Percentiles rank a stretch among this genome's conserved stretches.
Evolutionary conservation across 2,888 invertebrate species (phyloP).

Genomic region (Laspeyria flexula): DNA sequence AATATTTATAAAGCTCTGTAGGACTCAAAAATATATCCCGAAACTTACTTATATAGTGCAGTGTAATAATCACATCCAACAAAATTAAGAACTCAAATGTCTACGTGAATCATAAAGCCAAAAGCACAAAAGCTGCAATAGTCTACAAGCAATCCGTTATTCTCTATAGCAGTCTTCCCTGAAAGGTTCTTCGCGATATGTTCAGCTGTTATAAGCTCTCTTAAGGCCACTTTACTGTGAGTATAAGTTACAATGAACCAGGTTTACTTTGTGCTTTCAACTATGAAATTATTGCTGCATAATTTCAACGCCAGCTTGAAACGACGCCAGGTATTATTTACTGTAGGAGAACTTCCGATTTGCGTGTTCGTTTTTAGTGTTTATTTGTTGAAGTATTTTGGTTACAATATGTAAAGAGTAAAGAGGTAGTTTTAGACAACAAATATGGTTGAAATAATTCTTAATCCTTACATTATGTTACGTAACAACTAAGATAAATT

Average conservation of each 20-base stretch:
- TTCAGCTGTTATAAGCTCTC: slow-evolving; percentile 57
- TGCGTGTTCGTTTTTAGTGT: slow-evolving; percentile 6
- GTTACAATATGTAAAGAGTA: background rate
- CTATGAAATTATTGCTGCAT: slow-evolving; percentile 60
- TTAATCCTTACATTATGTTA: too few species aligned
- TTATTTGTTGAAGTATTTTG: slow-evolving; percentile 1
- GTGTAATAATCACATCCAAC: too few species aligned
- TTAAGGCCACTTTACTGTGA: slow-evolving; percentile 57
- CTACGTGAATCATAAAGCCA: slow-evolving; percentile 28
- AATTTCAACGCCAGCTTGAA: slow-evolving; percentile 48
- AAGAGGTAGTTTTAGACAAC: too few species aligned
- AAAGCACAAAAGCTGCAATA: slow-evolving; percentile 11
- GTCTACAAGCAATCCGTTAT: slow-evolving; percentile 39
- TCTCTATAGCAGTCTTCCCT: slow-evolving; percentile 38
- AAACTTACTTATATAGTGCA: too few species aligned
- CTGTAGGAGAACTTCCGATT: slow-evolving; percentile 34
- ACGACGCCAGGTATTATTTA: slow-evolving; percentile 47
- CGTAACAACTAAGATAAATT: too few species aligned
- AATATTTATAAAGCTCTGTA: too few species aligned
- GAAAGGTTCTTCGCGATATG: slow-evolving; percentile 49
- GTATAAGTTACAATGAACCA: slow-evolving; percentile 50
- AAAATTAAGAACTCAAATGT: slow-evolving; percentile 24
- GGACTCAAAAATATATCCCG: too few species aligned
- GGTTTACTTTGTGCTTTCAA: slow-evolving; percentile 56
- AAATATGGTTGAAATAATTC: too few species aligned